Evolutionary conservation across 1,140 invertebrate species (phyloP).

Genomic region (Heterodera carotae): DNA sequence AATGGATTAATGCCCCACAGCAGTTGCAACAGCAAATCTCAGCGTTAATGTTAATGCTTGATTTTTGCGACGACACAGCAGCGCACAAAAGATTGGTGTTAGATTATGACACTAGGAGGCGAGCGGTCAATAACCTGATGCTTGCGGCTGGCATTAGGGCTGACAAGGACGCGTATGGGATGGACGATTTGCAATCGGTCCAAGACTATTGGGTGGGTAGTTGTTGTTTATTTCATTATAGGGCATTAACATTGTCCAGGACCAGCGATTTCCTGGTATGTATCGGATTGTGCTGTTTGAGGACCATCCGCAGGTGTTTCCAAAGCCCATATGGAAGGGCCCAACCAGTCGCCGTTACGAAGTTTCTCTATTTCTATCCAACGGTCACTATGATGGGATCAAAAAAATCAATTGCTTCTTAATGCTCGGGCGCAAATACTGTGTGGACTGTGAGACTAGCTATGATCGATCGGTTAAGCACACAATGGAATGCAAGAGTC

Average conservation of each 20-base stretch:
- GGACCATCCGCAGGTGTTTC: neutral
- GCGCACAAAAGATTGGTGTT: too few relatives aligned
- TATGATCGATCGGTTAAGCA: neutral
- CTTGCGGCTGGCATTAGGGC: neutral
- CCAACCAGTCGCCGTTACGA: neutral
- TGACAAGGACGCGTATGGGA: neutral
- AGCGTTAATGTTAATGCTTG: neutral
- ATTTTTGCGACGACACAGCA: neutral
- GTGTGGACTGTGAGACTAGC: neutral
- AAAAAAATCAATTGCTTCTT: slow-evolving; percentile 6
- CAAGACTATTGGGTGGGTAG: neutral
- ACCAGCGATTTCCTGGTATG: neutral
- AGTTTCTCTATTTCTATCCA: neutral
- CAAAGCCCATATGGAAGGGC: neutral
- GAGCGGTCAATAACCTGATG: neutral
- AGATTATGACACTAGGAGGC: neutral
- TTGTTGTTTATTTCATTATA: neutral
- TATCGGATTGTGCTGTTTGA: slow-evolving; percentile 6
- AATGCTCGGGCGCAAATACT: neutral
- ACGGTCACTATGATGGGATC: neutral
- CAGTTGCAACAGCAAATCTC: neutral
- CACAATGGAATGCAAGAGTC: neutral
- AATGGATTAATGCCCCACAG: neutral
- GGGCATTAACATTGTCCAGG: neutral
- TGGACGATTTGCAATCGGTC: neutral